A percentile compares a stretch with the other conserved stretches of the same genome.
Conservation (phyloP, 2,888 invertebrate genomes). For the Melieria crassipennis region DNA sequence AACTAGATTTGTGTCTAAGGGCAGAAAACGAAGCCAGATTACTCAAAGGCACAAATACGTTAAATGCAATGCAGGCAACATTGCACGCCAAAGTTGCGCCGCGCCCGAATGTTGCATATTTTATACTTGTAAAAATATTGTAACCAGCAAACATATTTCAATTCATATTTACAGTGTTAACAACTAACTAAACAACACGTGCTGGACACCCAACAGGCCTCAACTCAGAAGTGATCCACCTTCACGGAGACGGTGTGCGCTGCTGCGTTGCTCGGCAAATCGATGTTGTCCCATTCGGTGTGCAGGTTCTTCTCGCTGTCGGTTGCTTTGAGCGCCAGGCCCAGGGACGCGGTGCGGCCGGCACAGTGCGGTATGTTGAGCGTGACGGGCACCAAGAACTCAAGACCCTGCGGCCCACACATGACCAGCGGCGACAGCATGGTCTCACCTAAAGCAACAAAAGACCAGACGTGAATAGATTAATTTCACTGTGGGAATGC, state of each 20-base stretch:
- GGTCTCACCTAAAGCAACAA: constrained; percentile 79
- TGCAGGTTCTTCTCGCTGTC: constrained; percentile 85
- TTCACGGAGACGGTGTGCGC: constrained; percentile 89
- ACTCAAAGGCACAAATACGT: no score
- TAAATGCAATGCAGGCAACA: no score
- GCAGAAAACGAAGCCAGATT: no score
- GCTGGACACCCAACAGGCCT: not conserved
- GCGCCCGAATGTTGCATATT: not conserved
- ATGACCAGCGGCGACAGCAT: constrained; percentile 94
- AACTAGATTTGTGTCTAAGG: no score
- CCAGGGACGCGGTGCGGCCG: constrained; percentile 79
- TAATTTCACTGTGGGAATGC: no score
- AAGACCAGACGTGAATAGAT: constrained; percentile 4
- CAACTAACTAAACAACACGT: not conserved
- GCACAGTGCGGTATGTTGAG: constrained; percentile 89
- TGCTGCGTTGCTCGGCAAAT: constrained; percentile 83
- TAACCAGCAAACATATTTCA: not conserved
- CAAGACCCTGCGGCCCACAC: constrained; percentile 94
- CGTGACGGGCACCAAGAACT: constrained; percentile 89
- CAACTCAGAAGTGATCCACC: constrained; percentile 84
- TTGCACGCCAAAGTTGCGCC: not conserved
- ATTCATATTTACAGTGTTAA: not conserved
- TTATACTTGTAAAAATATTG: not conserved
- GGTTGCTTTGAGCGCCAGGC: constrained; percentile 81
- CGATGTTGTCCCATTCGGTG: constrained; percentile 86